Evolutionary conservation across 2,888 invertebrate species (phyloP), one percentile per base, ranked within the genome.

Genomic region (Arge pagana): DNA sequence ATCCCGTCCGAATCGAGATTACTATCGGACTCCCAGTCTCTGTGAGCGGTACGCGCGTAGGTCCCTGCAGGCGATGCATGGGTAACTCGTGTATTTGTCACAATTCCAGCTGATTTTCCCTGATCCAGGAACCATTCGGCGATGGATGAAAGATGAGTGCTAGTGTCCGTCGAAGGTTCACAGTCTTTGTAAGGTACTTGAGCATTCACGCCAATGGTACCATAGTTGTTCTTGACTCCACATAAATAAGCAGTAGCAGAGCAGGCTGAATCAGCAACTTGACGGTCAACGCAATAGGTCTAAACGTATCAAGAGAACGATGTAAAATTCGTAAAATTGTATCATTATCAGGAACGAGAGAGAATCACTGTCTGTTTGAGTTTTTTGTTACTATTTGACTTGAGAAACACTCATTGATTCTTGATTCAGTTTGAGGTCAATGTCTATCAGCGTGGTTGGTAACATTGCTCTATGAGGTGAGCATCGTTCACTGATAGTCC

Each of bases 251-350:
- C 90, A 0, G 92, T 93, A 0, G 89, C 88, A 2, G 90, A 87
- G 66, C 88, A 90, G 0, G 93, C 92, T 0, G 91, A 92, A 68
- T 93, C 93, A 0, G 91, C 85, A 0, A 90, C 89, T 70, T 89
- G 86, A 40, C 80, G 78, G 65, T 90, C 86, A 1, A 88, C 83
- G 61, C 88, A 86, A 68, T 89, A 90, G 0, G 89, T 89, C 88
- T 90, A n/a, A n/a, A n/a, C n/a, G n/a, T n/a, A n/a, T n/a, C n/a
- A n/a, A n/a, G 76, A 15, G 77, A 62, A 45, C 2, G 31, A 42
- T 16, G n/a, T n/a, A n/a, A n/a, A n/a, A n/a, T n/a, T n/a, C n/a
- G n/a, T n/a, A n/a, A n/a, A n/a, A n/a, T n/a, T n/a, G n/a, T n/a
- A n/a, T n/a, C n/a, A n/a, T n/a, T n/a, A n/a, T n/a, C n/a, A n/a